phyloP scores from a whole-genome alignment of 2,888 invertebrate species.

The Tachystola acroxantha region DNA sequence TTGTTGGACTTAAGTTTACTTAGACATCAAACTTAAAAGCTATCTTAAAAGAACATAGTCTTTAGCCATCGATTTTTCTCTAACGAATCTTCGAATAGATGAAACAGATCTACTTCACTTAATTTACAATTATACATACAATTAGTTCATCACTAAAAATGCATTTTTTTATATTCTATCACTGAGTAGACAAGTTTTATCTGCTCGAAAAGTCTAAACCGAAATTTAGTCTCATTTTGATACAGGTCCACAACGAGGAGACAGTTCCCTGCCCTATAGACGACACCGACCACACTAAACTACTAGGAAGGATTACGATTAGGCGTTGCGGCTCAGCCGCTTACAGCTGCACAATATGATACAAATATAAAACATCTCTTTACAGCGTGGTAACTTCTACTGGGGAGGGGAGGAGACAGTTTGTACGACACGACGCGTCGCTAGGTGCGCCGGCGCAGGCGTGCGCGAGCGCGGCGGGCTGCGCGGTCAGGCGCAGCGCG shows the following conservation, averaged over 20 bases:
- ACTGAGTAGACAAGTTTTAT: conserved; percentile 74
- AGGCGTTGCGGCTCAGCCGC: conserved; percentile 67
- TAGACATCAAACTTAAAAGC: conserved; percentile 58
- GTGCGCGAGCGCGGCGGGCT: conserved; percentile 24
- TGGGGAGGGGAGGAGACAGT: conserved; percentile 59
- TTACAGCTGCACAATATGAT: conserved; percentile 69
- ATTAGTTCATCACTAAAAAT: conserved; percentile 75
- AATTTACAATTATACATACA: conserved; percentile 61
- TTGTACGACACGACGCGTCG: conserved; percentile 53
- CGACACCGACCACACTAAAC: conserved; percentile 58
- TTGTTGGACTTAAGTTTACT: conserved; percentile 64
- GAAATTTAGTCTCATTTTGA: conserved; percentile 60
- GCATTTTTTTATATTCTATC: conserved; percentile 71
- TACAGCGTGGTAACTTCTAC: conserved; percentile 74
- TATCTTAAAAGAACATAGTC: conserved; percentile 68
- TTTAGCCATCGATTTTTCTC: conserved; percentile 71
- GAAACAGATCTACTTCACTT: conserved; percentile 73
- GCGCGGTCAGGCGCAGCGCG: conserved; percentile 48
- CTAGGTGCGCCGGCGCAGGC: conserved; percentile 20
- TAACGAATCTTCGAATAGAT: conserved; percentile 75
- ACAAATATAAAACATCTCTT: conserved; percentile 65
- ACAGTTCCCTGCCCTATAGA: conserved; percentile 38
- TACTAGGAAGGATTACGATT: conserved; percentile 69
- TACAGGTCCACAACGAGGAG: conserved; percentile 31
- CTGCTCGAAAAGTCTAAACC: conserved; percentile 75